A percentile compares a stretch with the other conserved stretches of the same genome.
Evolutionary conservation across 2,797 vertebrate species (phyloP).

Genomic region (Gymnothorax javanicus): DNA sequence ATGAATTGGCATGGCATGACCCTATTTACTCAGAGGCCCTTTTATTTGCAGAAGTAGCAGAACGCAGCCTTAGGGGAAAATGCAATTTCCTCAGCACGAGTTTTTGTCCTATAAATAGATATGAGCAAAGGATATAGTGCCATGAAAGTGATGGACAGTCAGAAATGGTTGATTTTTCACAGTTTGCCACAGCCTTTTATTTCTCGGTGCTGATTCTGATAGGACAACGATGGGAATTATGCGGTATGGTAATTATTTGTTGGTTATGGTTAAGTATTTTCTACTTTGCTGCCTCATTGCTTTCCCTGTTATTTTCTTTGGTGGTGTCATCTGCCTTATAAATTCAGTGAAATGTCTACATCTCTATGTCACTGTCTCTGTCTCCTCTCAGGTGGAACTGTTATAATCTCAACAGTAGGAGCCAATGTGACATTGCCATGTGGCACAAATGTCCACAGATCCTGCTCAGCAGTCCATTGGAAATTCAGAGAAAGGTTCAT

Average conservation of each 20-base stretch:
- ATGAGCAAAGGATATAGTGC: conserved; percentile 3
- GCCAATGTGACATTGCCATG: conserved; percentile 54
- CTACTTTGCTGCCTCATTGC: background rate
- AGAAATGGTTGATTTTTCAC: background rate
- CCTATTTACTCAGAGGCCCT: background rate
- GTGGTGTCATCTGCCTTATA: background rate
- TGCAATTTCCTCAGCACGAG: conserved; percentile 47
- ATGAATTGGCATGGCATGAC: background rate
- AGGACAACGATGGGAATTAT: conserved; percentile 38
- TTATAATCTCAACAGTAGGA: conserved; percentile 41
- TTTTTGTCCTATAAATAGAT: conserved; percentile 9
- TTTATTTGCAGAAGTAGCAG: conserved; percentile 9
- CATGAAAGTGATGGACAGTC: background rate
- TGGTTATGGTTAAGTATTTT: background rate
- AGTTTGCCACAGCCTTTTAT: conserved; percentile 32
- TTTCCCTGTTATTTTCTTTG: background rate
- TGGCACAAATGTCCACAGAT: conserved; percentile 29
- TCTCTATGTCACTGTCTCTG: background rate
- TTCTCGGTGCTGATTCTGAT: conserved; percentile 31
- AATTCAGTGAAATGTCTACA: background rate
- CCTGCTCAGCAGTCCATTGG: conserved; percentile 57
- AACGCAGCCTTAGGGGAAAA: background rate
- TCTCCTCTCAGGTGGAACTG: conserved; percentile 30
- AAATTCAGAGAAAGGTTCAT: background rate
- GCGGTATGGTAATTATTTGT: conserved; percentile 50